phyloP scores from a whole-genome alignment of 2,888 invertebrate species.

The Cheilosia variabilis region DNA sequence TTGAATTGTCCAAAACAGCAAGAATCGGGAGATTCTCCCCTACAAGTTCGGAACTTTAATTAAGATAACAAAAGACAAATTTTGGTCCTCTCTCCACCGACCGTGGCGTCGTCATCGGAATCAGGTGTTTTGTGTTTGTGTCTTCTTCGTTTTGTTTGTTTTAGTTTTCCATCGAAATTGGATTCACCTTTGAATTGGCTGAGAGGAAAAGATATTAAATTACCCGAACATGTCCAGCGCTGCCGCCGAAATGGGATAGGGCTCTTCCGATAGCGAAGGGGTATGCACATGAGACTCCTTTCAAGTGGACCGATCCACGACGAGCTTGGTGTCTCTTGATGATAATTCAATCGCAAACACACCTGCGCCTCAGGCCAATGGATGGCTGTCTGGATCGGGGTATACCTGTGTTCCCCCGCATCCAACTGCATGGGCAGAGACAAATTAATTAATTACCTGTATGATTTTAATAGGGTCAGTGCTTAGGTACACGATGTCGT shows the following conservation, averaged over 20 bases:
- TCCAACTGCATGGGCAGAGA: constrained; percentile 44
- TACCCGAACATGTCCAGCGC: constrained; percentile 62
- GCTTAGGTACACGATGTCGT: constrained; percentile 55
- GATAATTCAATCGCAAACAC: constrained; percentile 73
- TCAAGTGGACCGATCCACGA: constrained; percentile 64
- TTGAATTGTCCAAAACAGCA: constrained; percentile 49
- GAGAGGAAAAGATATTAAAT: constrained; percentile 66
- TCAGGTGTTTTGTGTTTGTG: constrained; percentile 1
- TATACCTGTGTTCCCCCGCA: not conserved
- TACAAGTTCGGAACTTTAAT: constrained; percentile 58
- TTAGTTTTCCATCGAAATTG: constrained; percentile 58
- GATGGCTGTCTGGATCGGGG: constrained; percentile 17
- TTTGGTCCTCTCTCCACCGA: constrained; percentile 18
- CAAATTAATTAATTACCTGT: constrained; percentile 74
- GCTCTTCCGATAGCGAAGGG: constrained; percentile 42
- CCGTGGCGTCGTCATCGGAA: not conserved
- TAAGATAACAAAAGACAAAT: constrained; percentile 73
- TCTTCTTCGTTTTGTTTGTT: constrained; percentile 3
- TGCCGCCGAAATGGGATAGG: constrained; percentile 51
- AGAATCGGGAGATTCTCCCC: constrained; percentile 18
- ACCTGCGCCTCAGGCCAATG: constrained; percentile 64
- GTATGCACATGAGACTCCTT: constrained; percentile 42
- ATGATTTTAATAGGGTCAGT: constrained; percentile 73
- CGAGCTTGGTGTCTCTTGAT: constrained; percentile 53
- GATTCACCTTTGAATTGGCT: constrained; percentile 31